Percentiles rank a stretch among this genome's conserved stretches.
Evolutionary conservation across 2,797 vertebrate species (phyloP).

Genomic region (Australoheros facetus): DNA sequence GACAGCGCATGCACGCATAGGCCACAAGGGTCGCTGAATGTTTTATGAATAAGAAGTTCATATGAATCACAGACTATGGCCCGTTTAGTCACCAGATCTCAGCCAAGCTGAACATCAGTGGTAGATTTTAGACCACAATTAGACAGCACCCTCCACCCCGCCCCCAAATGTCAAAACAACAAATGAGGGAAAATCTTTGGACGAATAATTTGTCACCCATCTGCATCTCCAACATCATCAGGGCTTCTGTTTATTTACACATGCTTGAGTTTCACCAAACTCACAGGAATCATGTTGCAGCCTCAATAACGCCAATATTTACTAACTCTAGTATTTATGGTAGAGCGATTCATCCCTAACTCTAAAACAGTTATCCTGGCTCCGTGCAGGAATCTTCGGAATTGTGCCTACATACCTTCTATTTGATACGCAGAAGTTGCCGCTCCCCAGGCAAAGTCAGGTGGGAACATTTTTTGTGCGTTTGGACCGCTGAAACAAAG

Average conservation of each 20-base stretch:
- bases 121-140: not conserved
- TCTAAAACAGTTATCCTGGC: not conserved
- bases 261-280: not conserved
- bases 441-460: slow-evolving; percentile 87
- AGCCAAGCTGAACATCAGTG: not conserved
- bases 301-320: not conserved
- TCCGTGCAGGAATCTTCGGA: not conserved
- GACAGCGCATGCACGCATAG: not conserved
- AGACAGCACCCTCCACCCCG: not conserved
- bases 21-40: not conserved
- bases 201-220: rapidly evolving
- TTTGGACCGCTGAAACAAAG: not conserved
- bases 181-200: not conserved
- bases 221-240: not conserved
- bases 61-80: rapidly evolving
- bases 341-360: not conserved
- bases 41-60: not conserved
- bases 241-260: not conserved
- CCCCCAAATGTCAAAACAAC: not conserved
- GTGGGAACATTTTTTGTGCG: slow-evolving; percentile 79
- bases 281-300: not conserved
- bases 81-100: not conserved
- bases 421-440: slow-evolving; percentile 87
- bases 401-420: slow-evolving; percentile 81
- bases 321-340: not conserved